These are phyloP conservation scores for Leptinotarsa juncta DNA, from an alignment of 2,888 invertebrate species.

Conservation along the genomic window DNA sequence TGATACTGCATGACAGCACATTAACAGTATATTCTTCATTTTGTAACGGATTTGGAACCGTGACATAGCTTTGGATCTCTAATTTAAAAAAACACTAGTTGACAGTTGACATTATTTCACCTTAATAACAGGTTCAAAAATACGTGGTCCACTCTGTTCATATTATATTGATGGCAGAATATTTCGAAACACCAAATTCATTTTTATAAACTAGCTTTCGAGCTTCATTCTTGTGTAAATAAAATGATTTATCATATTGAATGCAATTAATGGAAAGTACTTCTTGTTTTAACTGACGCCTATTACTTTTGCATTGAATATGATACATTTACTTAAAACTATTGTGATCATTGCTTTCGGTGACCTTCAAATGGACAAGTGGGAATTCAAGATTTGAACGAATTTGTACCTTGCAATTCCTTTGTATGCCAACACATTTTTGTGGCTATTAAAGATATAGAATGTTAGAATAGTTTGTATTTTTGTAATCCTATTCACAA, in stretches of 20 bases:
- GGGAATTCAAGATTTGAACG: conserved; percentile 38
- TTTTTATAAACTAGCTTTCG: conserved; percentile 33
- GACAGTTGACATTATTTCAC: neutral
- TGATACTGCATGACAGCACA: too few species aligned
- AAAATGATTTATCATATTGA: conserved; percentile 41
- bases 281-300: conserved; percentile 28
- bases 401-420: conserved; percentile 26
- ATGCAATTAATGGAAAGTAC: conserved; percentile 20
- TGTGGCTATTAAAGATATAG: conserved; percentile 56
- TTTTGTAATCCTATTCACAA: conserved; percentile 49
- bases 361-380: conserved; percentile 6
- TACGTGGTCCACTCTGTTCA: conserved; percentile 40
- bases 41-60: too few species aligned
- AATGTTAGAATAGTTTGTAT: conserved; percentile 55
- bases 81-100: too few species aligned
- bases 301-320: conserved; percentile 43
- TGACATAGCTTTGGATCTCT: too few species aligned
- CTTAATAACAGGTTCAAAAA: neutral
- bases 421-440: conserved; percentile 52
- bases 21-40: too few species aligned
- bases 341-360: conserved; percentile 59
- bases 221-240: conserved; percentile 38
- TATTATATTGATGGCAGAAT: conserved; percentile 49
- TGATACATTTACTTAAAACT: conserved; percentile 38
- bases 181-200: conserved; percentile 55